These are phyloP conservation scores for Speoplatyrhinus poulsoni DNA, from an alignment of 2,113 vertebrate species.

Conservation along the genomic window DNA sequence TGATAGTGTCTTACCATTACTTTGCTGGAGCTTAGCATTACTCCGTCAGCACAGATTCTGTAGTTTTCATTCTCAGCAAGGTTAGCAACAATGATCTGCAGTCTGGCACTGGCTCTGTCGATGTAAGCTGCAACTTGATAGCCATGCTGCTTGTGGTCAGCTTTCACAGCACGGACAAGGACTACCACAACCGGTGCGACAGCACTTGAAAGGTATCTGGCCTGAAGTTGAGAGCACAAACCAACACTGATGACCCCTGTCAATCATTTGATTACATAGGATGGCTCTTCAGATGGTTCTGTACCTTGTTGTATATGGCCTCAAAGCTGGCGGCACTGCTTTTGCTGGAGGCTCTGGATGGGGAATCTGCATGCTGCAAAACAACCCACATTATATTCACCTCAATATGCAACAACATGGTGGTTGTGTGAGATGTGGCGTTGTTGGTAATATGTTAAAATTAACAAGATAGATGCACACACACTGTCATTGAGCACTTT, in stretches of 20 bases:
- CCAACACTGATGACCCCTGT: neutral
- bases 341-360: conserved; percentile 15
- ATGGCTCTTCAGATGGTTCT: neutral
- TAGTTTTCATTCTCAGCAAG: conserved; percentile 73
- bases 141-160: conserved; percentile 70
- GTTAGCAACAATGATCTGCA: conserved; percentile 79
- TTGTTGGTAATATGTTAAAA: no score
- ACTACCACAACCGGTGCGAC: conserved; percentile 65
- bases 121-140: conserved; percentile 77
- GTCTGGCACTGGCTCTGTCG: conserved; percentile 55
- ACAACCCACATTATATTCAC: neutral
- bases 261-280: neutral
- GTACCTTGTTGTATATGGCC: conserved; percentile 62
- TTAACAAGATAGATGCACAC: no score
- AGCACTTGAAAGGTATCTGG: conserved; percentile 67
- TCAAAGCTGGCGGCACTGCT: conserved; percentile 71
- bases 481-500: neutral
- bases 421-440: no score
- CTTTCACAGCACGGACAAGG: conserved; percentile 70
- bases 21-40: conserved; percentile 76
- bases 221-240: conserved; percentile 54
- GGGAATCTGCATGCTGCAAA: conserved; percentile 48
- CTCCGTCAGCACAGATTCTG: conserved; percentile 78
- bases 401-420: no score
- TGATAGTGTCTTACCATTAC: conserved; percentile 68